Evolutionary conservation across 2,113 vertebrate species (phyloP).

Genomic region (Turdus rufiventris): DNA sequence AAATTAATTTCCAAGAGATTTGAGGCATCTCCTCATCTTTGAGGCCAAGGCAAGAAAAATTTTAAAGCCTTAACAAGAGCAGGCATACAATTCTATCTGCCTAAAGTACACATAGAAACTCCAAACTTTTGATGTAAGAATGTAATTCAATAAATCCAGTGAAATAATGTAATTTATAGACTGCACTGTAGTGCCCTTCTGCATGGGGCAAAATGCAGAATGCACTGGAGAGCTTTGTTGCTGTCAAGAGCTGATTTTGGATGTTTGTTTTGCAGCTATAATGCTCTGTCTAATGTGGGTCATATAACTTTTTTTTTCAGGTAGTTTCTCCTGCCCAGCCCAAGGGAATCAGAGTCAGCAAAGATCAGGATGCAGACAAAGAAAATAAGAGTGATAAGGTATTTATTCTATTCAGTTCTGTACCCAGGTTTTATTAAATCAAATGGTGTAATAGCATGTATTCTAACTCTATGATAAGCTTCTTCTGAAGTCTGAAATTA

Average conservation of each 20-base stretch:
- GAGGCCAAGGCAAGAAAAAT: background rate
- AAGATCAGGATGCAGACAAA: slow-evolving; percentile 28
- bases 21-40: background rate
- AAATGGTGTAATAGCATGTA: background rate
- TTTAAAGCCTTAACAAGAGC: background rate
- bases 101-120: background rate
- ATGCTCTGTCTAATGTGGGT: background rate
- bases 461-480: background rate
- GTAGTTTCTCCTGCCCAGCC: slow-evolving; percentile 39
- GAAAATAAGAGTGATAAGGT: slow-evolving; percentile 67
- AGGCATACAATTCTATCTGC: background rate
- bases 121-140: background rate
- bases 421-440: background rate
- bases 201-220: background rate
- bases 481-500: background rate
- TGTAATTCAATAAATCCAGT: background rate
- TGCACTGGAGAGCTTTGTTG: background rate
- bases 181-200: background rate
- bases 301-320: slow-evolving; percentile 21
- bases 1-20: background rate
- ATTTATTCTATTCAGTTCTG: background rate
- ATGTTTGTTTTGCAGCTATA: background rate
- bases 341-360: slow-evolving; percentile 49
- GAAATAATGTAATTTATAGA: background rate
- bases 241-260: background rate